A percentile compares a stretch with the other conserved stretches of the same genome.
Conservation (phyloP, 2,113 vertebrate species). For the Stigmatopora nigra region DNA sequence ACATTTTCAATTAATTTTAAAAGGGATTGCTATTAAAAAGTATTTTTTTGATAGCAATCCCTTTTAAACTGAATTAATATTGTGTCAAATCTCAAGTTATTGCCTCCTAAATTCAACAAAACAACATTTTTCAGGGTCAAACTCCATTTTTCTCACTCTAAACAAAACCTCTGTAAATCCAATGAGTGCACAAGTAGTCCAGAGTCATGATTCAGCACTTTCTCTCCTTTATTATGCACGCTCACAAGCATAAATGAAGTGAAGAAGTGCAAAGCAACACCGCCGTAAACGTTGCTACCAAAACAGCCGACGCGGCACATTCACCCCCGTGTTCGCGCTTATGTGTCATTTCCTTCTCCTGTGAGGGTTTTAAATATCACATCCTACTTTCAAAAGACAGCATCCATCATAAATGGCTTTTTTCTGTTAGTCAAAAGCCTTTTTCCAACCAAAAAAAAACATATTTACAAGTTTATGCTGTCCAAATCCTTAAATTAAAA, state of each 20-base stretch:
- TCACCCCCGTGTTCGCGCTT: neutral
- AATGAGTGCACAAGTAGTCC: slow-evolving; percentile 16
- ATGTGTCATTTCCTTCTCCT: slow-evolving; percentile 15
- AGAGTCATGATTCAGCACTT: slow-evolving; percentile 49
- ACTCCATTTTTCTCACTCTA: no score
- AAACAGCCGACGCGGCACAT: slow-evolving; percentile 43
- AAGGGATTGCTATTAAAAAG: no score
- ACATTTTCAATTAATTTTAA: no score
- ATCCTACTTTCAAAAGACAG: slow-evolving; percentile 38
- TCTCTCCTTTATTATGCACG: slow-evolving; percentile 56
- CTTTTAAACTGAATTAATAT: no score
- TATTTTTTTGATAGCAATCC: no score
- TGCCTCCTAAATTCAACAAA: no score
- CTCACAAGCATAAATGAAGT: slow-evolving; percentile 65
- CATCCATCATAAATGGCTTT: slow-evolving; percentile 54
- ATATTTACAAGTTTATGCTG: slow-evolving; percentile 61
- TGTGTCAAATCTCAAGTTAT: no score
- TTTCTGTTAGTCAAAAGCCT: slow-evolving; percentile 33
- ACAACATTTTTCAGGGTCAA: no score
- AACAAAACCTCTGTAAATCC: neutral
- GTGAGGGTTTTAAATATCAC: slow-evolving; percentile 33
- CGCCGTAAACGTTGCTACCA: slow-evolving; percentile 60
- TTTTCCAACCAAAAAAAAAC: slow-evolving; percentile 34
- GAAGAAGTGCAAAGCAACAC: slow-evolving; percentile 57
- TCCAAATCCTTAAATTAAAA: slow-evolving; percentile 26